Evolutionary conservation across 2,888 invertebrate species (phyloP), one percentile per base, ranked within the genome.

Genomic region (Nasonia oneida): DNA sequence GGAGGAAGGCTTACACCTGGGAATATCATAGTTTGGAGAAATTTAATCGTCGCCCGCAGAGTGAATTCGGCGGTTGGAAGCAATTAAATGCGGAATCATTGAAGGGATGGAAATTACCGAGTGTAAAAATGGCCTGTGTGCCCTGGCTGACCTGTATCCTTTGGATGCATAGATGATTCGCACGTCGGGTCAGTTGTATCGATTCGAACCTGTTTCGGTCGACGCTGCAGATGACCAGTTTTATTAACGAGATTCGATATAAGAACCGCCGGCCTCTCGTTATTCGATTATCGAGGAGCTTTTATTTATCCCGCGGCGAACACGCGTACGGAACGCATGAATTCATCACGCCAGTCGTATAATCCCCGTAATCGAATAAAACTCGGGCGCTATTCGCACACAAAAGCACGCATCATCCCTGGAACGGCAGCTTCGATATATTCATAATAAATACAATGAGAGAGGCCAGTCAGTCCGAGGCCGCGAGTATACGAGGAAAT

Each of bases 371-470:
- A 79, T 79, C 50, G 67, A 70, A 67, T 79, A 50, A 29, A 79
- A 50, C 29, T 67, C 67, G 6, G 14, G 77, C 6, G 29, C 47
- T 37, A 37, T 18, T 74, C 29, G 14, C 18, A n/a, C n/a, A 47
- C n/a, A 37, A 80, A 80, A n/a, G 37, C 53, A 57, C 71, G 12
- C 57, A 8, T 80, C 71, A 47, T 71, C 37, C n/a, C n/a, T 23
- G 8, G 29, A 29, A 29, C 29, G 29, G 10, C 12, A 73, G 39
- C 42, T 39, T 15, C n/a, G 42, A 6, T 76, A 76, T 81, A 71
- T 85, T 71, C n/a, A 61, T 81, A 81, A 81, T 81, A 81, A 81
- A 85, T 61, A 42, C 76, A 70, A 64, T 80, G 74, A 84, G 15
- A n/a, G 10, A 18, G 33, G 37, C 3, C 23, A 23, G 23, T 23